A percentile compares a stretch with the other conserved stretches of the same genome.
These are phyloP conservation scores for Pedionomus torquatus DNA, from an alignment of 2,113 vertebrate genomes.

Conservation along the genomic window DNA sequence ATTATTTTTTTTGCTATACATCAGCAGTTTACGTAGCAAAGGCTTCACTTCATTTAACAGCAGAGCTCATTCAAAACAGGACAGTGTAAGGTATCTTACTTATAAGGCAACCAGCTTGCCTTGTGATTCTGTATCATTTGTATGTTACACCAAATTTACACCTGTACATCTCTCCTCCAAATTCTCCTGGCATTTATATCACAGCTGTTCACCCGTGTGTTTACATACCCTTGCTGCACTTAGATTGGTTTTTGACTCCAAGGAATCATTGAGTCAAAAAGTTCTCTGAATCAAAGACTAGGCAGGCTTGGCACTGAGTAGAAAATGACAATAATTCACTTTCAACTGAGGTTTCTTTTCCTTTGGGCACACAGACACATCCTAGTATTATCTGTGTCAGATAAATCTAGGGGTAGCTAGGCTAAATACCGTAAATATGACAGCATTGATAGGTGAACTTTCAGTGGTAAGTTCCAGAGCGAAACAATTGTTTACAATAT, in stretches of 20 bases:
- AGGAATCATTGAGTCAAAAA: neutral
- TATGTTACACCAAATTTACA: conserved; percentile 17
- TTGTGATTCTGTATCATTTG: neutral
- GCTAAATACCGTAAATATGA: neutral
- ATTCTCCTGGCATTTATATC: neutral
- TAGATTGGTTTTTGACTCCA: conserved; percentile 39
- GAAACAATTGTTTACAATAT: neutral
- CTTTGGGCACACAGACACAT: neutral
- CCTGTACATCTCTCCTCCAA: neutral
- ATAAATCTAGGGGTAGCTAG: neutral
- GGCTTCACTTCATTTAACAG: neutral
- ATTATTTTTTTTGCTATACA: neutral
- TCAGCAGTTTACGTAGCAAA: neutral
- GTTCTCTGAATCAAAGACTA: conserved; percentile 3
- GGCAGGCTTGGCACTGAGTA: neutral
- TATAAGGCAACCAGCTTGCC: neutral
- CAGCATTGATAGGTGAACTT: neutral
- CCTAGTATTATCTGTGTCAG: neutral
- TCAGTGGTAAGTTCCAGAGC: neutral
- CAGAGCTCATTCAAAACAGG: neutral
- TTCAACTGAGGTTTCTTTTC: neutral
- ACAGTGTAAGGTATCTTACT: neutral
- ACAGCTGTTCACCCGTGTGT: conserved; percentile 6
- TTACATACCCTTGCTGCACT: conserved; percentile 42
- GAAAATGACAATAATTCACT: conserved; percentile 24